Conservation (phyloP, 2,888 invertebrate genomes). For the Labia minor region DNA sequence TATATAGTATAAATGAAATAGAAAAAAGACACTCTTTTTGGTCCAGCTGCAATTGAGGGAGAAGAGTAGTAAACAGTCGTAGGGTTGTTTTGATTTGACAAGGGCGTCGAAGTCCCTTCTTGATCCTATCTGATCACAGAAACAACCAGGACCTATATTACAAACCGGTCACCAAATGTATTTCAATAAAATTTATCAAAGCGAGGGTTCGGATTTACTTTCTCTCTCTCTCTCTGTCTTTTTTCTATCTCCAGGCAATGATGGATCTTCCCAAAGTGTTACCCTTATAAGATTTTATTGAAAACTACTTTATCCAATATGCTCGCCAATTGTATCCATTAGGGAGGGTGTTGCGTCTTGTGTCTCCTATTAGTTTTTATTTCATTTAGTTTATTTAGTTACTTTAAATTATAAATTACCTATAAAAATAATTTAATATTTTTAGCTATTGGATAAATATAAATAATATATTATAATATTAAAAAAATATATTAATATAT, state of each 20-base stretch:
- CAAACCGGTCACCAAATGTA: neutral
- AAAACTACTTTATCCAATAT: neutral
- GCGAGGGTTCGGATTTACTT: neutral
- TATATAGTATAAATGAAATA: too few species aligned
- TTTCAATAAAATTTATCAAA: neutral
- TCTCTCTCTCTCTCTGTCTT: neutral
- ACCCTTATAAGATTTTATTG: neutral
- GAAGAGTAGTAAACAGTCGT: too few species aligned
- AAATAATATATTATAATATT: too few species aligned
- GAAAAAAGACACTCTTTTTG: too few species aligned
- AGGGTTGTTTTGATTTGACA: neutral
- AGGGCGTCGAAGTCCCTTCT: neutral
- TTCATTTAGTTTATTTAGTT: too few species aligned
- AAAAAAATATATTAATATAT: too few species aligned
- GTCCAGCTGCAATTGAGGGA: too few species aligned
- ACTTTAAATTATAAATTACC: too few species aligned
- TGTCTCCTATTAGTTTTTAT: too few species aligned
- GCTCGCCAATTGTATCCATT: neutral
- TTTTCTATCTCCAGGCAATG: neutral
- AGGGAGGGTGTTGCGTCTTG: too few species aligned
- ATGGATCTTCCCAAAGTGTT: neutral
- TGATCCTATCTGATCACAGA: neutral
- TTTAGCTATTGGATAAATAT: too few species aligned
- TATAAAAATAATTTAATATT: too few species aligned
- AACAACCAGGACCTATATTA: neutral